A percentile compares a stretch with the other conserved stretches of the same genome.
phyloP scores from a whole-genome alignment of 2,888 invertebrate species.

The Mesorhabditis belari region DNA sequence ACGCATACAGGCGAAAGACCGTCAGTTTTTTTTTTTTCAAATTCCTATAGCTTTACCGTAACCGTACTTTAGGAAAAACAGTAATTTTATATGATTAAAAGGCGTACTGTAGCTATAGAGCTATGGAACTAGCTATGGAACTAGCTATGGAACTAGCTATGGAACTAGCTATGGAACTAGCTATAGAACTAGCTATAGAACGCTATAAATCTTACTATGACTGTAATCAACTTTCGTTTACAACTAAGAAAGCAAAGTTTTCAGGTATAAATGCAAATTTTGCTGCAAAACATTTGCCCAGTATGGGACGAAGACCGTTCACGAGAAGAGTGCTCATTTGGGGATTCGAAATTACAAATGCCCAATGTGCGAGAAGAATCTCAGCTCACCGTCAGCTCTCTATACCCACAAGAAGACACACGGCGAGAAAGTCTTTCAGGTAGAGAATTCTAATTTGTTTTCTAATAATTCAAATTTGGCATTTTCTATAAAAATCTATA shows the following conservation, averaged over 20 bases:
- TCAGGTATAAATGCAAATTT: slow-evolving; percentile 49
- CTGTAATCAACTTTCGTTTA: background rate
- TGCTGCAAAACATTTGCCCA: slow-evolving; percentile 53
- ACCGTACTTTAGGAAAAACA: no score
- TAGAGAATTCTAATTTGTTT: background rate
- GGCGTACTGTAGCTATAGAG: no score
- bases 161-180: background rate
- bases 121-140: no score
- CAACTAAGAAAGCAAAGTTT: slow-evolving; percentile 2
- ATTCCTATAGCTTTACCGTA: no score
- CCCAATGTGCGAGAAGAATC: slow-evolving; percentile 48
- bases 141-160: no score
- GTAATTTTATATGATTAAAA: no score
- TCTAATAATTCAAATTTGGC: background rate
- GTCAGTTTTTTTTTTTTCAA: slow-evolving; percentile 30
- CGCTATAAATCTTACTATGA: background rate
- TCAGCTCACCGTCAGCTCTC: slow-evolving; percentile 52
- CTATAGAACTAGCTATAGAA: background rate
- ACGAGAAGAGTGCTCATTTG: slow-evolving; percentile 51
- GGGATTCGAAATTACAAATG: slow-evolving; percentile 52
- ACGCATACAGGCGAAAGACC: slow-evolving; percentile 53
- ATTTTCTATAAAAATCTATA: no score
- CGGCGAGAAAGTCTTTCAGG: slow-evolving; percentile 47
- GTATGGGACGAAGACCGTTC: slow-evolving; percentile 53
- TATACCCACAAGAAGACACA: slow-evolving; percentile 54